These are phyloP conservation scores for Mus pahari DNA, from an alignment of 2,113 vertebrate species.

Conservation along the genomic window DNA sequence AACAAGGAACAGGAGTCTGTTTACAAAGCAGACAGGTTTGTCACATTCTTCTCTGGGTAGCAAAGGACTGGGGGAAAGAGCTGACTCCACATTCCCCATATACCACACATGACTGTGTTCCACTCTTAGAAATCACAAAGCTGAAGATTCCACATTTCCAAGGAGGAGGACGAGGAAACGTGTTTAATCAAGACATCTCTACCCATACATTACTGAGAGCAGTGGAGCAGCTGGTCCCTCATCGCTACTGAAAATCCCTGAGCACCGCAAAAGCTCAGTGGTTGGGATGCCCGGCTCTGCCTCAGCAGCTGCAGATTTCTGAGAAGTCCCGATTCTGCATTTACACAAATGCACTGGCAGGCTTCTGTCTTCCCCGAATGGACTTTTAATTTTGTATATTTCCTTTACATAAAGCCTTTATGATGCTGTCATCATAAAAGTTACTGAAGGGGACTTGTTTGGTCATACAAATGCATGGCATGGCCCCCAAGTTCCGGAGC, in stretches of 20 bases:
- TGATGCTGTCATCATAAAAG: conserved; percentile 63
- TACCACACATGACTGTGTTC: background rate
- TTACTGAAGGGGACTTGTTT: background rate
- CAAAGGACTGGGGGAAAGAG: conserved; percentile 32
- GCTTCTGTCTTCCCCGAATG: conserved; percentile 68
- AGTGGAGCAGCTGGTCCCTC: conserved; percentile 68
- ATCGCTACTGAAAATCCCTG: conserved; percentile 56
- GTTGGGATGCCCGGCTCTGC: background rate
- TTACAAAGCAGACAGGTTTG: conserved; percentile 1
- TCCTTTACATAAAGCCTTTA: conserved; percentile 61
- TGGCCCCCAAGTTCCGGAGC: background rate
- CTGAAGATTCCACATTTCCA: conserved; percentile 43
- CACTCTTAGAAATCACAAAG: background rate
- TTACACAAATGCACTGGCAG: conserved; percentile 56
- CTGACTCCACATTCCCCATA: background rate
- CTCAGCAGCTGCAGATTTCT: conserved; percentile 37
- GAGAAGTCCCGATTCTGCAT: conserved; percentile 51
- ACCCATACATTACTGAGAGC: conserved; percentile 33
- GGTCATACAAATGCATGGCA: background rate
- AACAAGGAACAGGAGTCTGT: background rate
- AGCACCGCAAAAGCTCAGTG: conserved; percentile 66
- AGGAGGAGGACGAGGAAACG: background rate
- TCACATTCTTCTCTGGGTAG: background rate
- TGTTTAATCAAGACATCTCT: conserved; percentile 59
- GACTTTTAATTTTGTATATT: conserved; percentile 65